Evolutionary conservation across 1,140 invertebrate species (phyloP).

Genomic region (Fopius arisanus): DNA sequence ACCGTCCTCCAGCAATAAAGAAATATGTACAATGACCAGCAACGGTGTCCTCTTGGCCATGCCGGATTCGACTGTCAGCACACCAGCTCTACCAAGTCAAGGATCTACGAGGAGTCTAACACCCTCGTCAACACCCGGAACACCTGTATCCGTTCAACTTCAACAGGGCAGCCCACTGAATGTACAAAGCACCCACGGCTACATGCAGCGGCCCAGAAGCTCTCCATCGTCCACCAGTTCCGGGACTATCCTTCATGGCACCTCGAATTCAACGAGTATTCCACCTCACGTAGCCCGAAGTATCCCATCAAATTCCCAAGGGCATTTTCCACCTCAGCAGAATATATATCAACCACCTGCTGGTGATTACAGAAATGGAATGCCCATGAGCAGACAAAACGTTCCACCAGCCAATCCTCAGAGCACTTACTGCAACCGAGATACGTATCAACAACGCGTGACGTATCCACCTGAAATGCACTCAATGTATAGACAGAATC

Average conservation of each 20-base stretch:
- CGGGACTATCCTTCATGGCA: constrained; percentile 44
- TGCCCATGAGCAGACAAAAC: constrained; percentile 47
- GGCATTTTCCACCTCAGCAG: constrained; percentile 54
- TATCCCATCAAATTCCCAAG: constrained; percentile 41
- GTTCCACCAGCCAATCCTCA: constrained; percentile 44
- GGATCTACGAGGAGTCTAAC: constrained; percentile 71
- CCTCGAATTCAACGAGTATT: constrained; percentile 45
- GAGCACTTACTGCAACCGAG: constrained; percentile 52
- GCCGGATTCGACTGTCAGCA: constrained; percentile 62
- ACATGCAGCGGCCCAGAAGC: constrained; percentile 60
- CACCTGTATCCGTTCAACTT: constrained; percentile 68
- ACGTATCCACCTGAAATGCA: constrained; percentile 64
- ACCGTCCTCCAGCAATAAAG: constrained; percentile 50
- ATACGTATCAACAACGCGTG: constrained; percentile 50
- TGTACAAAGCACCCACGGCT: constrained; percentile 51
- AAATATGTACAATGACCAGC: constrained; percentile 59
- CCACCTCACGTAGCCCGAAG: constrained; percentile 48
- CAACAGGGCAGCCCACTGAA: constrained; percentile 62
- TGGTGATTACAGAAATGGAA: constrained; percentile 57
- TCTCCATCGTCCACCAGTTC: constrained; percentile 58
- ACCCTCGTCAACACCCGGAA: constrained; percentile 72
- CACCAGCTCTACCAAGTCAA: constrained; percentile 54
- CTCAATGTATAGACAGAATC: constrained; percentile 65
- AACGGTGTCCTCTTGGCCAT: constrained; percentile 58
- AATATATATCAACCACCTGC: constrained; percentile 49